A percentile compares a stretch with the other conserved stretches of the same genome.
These are phyloP conservation scores for Atethmia centrago DNA, from an alignment of 2,888 invertebrate species.

Conservation along the genomic window DNA sequence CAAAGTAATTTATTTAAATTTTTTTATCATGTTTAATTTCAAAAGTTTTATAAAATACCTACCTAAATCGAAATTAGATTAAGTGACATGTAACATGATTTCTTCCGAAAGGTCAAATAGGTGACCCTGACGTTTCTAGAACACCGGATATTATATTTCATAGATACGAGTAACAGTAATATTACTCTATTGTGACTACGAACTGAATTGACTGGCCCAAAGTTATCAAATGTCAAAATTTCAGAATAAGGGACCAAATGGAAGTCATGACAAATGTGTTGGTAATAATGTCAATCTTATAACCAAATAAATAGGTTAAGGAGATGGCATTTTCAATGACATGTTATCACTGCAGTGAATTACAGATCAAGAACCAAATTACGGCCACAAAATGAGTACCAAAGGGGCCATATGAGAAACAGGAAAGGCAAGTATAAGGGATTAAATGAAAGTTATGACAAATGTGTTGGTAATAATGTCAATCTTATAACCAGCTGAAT, in stretches of 20 bases:
- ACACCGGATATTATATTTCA: conserved; percentile 41
- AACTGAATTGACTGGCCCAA: conserved; percentile 21
- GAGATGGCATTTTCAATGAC: too few species aligned
- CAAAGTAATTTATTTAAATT: too few species aligned
- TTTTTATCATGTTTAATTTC: too few species aligned
- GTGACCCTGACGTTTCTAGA: conserved; percentile 19
- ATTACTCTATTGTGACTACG: conserved; percentile 25
- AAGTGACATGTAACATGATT: background rate
- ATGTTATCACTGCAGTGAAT: background rate
- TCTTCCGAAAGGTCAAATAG: conserved; percentile 15
- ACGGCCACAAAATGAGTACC: background rate
- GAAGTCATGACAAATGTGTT: conserved; percentile 31
- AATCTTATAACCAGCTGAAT: too few species aligned
- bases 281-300: conserved; percentile 39
- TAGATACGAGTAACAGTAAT: conserved; percentile 15
- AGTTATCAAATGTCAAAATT: conserved; percentile 19
- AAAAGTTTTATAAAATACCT: background rate
- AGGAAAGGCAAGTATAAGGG: background rate
- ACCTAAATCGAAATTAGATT: background rate
- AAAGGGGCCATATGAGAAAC: background rate
- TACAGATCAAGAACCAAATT: background rate
- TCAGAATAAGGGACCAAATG: conserved; percentile 21
- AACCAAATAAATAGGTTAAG: conserved; percentile 28
- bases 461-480: too few species aligned
- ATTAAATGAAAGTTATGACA: too few species aligned